These are phyloP conservation scores for Corythaeola cristata DNA, from an alignment of 2,113 vertebrate species.

Conservation along the genomic window DNA sequence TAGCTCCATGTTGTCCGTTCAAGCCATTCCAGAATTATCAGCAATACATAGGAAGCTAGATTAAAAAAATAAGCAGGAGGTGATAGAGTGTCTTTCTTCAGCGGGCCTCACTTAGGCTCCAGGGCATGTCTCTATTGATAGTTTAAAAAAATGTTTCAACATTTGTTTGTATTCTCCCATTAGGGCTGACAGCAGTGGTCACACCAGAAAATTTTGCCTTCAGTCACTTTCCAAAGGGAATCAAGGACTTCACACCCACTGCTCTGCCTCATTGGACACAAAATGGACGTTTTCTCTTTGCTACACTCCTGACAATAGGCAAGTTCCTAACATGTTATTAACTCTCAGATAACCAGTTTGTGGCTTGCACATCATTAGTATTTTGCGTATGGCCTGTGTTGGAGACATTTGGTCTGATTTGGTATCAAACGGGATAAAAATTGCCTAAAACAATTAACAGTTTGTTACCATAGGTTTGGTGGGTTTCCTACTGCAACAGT, in stretches of 20 bases:
- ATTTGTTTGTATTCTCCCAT: neutral
- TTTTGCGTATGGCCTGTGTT: neutral
- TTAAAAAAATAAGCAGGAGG: neutral
- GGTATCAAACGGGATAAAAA: neutral
- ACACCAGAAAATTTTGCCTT: neutral
- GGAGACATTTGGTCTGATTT: neutral
- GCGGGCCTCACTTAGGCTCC: neutral
- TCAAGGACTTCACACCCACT: neutral
- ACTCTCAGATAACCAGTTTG: neutral
- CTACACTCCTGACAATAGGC: neutral
- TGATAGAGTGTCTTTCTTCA: neutral
- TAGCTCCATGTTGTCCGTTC: neutral
- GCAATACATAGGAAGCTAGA: neutral
- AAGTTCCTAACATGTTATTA: accelerated
- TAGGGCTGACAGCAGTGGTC: neutral
- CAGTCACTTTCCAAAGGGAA: neutral
- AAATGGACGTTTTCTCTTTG: neutral
- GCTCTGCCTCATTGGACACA: neutral
- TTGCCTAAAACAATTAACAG: neutral
- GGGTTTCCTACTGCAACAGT: neutral
- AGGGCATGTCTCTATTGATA: neutral
- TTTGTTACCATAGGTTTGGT: neutral
- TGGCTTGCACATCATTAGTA: neutral
- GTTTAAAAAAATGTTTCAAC: neutral
- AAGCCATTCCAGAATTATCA: neutral